These are phyloP conservation scores for Mormyrops boulengeri DNA, from an alignment of 2,797 vertebrate species.

Conservation along the genomic window DNA sequence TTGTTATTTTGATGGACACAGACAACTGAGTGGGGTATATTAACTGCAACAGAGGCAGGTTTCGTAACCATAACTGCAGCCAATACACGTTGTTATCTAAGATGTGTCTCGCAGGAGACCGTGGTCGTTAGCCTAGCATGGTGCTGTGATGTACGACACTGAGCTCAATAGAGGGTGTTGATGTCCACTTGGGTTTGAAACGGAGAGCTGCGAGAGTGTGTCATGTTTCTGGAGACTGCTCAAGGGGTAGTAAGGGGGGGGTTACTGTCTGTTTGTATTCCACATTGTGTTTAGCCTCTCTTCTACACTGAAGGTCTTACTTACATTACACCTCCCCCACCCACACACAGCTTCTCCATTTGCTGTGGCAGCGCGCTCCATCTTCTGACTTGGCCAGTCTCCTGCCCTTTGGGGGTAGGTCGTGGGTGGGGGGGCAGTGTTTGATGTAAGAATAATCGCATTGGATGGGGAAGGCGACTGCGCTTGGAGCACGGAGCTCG, in stretches of 20 bases:
- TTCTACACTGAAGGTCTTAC: background rate
- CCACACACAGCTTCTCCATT: background rate
- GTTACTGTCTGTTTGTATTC: background rate
- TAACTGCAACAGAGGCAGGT: background rate
- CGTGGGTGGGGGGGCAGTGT: background rate
- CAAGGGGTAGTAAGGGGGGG: background rate
- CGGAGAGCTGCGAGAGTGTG: background rate
- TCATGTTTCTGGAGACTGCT: background rate
- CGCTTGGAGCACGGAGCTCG: background rate
- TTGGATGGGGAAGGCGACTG: background rate
- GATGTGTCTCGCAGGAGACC: background rate
- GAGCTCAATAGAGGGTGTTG: background rate
- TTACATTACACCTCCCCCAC: background rate
- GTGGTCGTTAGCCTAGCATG: background rate
- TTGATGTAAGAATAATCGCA: background rate
- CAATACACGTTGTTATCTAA: background rate
- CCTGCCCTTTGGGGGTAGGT: background rate
- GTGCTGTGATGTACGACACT: background rate
- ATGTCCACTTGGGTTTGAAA: background rate
- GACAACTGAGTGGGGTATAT: background rate
- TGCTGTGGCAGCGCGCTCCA: background rate
- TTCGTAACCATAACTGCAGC: background rate
- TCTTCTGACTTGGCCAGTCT: background rate
- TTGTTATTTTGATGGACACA: background rate
- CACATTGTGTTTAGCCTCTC: background rate